Evolutionary conservation across 1,140 invertebrate species (phyloP), one percentile per base, ranked within the genome.

Genomic region (Pogonomyrmex californicus): DNA sequence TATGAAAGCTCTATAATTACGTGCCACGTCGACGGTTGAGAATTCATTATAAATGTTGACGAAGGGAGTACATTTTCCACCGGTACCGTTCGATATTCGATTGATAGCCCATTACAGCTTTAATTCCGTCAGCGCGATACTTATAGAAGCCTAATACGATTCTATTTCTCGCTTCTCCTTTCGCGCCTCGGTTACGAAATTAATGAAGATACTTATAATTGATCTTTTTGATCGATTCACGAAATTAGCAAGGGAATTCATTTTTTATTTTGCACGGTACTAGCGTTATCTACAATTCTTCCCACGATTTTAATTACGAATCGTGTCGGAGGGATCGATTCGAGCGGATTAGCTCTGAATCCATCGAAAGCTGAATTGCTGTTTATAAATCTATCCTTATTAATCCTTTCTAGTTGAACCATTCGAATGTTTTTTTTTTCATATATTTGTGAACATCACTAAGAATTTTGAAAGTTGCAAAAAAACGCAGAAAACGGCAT

Each of bases 231-330:
- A 10, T 49, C 54, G n/a, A 36, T 36, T 6, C 2, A 1, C 12
- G 6, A 23, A 65, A 65, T 85, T 78, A n/a, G 7, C 23, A 23
- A 4, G 30, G 30, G 17, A 63, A 54, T 30, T 85, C 23, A 7
- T 38, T 75, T 77, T 62, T 9, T 56, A 78, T 54, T 44, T 76
- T 14, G 14, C 41, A 30, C 12, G 14, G 4, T 33, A 30, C 9
- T 14, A 41, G 36, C 7, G 38, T 33, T 73, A 58, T 1, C 5
- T 36, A 12, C 4, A 9, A 73, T n/a, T 73, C 12, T 60, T 36
- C 12, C 7, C n/a, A 49, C 79, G n/a, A 75, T 75, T 83, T 83
- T 44, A 75, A 62, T 82, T 82, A 82, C 10, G 33, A 60, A 83
- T 73, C 30, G 58, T 83, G 47, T 73, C 56, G n/a, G 23, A 75